Base-by-base conservation (phyloP, 2,113 vertebrate species). In the Gasterosteus nipponicus region DNA sequence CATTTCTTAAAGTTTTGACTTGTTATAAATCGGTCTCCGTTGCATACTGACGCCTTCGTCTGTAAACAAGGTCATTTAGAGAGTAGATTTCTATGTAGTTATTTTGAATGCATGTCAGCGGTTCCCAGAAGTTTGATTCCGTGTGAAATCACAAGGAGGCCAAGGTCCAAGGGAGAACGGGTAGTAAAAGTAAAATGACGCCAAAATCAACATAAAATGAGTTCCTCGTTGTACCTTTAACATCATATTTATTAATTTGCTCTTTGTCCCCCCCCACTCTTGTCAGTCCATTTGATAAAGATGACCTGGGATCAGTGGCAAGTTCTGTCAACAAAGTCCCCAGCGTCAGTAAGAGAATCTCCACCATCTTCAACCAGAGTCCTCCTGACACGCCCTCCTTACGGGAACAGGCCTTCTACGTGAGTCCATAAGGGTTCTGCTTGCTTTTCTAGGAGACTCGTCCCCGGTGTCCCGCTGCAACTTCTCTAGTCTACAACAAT, bases 241-340 rank as follows among this genome's bases (percentile, higher is more conserved):
- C 42, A 35, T 62, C 19, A 41, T 14, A 19, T 59, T 63, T 19
- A 35, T 29, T 62, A 10, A n/a, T n/a, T 72, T 41, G 42, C 0
- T 31, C 10, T n/a, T 69, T 12, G 4, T 63, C 31, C 29, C 54
- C 41, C 29, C 39, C 1, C 4, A 38, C 22, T 22, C 8, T 26
- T 74, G 2, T 77, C 79, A 99, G 98, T 90, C 97, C 98, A 5
- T 99, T 99, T 0, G 98, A 99, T 84, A 99, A 98, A 89, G 98
- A 99, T 0, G 98, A 99, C 81, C 96, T 95, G 81, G 92, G 94
- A 0, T 96, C 96, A 0, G 90, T 96, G 6, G 92, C 95, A 19
- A 96, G 95, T 89, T 93, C 94, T 0, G 96, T 99, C 82, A 98
- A 95, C 91, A 99, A 98, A 85, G 89, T 96, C 19, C 95, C 97